Base-by-base conservation (phyloP, 2,888 invertebrate species). In the Proisotoma minuta region DNA sequence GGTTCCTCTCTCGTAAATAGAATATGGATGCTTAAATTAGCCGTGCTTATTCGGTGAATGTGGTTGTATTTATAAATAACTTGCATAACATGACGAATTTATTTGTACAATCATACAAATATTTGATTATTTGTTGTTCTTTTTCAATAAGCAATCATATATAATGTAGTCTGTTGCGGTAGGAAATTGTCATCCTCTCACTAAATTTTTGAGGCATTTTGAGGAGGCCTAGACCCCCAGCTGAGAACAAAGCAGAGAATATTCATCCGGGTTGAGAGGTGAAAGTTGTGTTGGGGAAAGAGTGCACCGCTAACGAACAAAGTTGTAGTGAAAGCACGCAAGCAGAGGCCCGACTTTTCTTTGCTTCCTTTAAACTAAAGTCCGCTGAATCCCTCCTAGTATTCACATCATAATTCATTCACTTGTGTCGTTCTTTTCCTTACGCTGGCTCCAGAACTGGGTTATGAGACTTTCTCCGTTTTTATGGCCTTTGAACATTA, bases 361-460 rank as follows among this genome's bases (percentile, higher is more conserved):
- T 22, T 24, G 15, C 34, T 10, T 15, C 15, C 34, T 34, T 34
- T 8, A 8, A 8, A 10, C 15, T 34, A 8, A 8, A 34, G 8
- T 34, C 34, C 34, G 8, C 34, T 10, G 34, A 34, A 34, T 34
- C 34, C 34, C 15, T 34, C 34, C 34, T 34, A 20, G 49, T 23
- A 22, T 49, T 49, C 49, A 49, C 49, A 49, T 51, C 43, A 51
- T 51, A 51, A 27, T 51, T 27, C 51, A 24, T 51, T 51, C 26
- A 27, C 27, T 27, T 27, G 18, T 27, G 24, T 28, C 28, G 5
- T 22, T n/a, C 51, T n/a, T n/a, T n/a, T n/a, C n/a, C n/a, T n/a
- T n/a, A n/a, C n/a, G n/a, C n/a, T n/a, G n/a, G n/a, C n/a, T n/a
- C n/a, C n/a, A n/a, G n/a, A n/a, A n/a, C n/a, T n/a, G n/a, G n/a